These are phyloP conservation scores for Simalia tracyae DNA, from an alignment of 2,797 vertebrate genomes.

Conservation along the genomic window DNA sequence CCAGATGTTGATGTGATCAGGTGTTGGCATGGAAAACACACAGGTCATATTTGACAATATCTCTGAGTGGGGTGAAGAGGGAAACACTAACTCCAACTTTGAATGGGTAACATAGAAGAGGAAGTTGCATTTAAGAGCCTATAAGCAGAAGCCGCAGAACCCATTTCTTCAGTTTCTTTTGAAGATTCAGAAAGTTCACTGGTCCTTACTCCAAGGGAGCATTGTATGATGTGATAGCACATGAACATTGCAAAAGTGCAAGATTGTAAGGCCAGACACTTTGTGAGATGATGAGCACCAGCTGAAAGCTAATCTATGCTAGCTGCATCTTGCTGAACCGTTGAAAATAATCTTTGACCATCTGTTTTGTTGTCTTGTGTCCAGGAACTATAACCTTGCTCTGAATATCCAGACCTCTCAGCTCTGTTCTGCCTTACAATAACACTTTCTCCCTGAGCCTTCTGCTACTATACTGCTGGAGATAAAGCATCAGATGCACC, in stretches of 20 bases:
- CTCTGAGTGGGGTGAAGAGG: not conserved
- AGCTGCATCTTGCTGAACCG: not conserved
- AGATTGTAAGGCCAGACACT: not conserved
- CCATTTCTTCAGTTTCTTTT: too few species aligned
- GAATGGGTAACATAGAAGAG: not conserved
- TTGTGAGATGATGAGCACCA: not conserved
- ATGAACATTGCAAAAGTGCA: not conserved
- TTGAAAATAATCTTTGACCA: not conserved
- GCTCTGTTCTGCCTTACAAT: not conserved
- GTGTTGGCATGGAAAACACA: not conserved
- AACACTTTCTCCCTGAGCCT: not conserved
- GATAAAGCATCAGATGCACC: not conserved
- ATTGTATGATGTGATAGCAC: not conserved
- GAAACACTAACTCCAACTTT: not conserved
- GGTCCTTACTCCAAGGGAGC: too few species aligned
- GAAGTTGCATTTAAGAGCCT: too few species aligned
- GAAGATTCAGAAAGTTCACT: too few species aligned
- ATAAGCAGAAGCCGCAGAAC: too few species aligned
- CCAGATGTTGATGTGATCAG: too few species aligned
- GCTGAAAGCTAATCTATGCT: not conserved
- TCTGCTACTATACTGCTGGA: not conserved
- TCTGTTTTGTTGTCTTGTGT: not conserved
- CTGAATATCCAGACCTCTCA: not conserved
- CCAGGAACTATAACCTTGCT: not conserved
- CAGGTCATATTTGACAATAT: not conserved